These are phyloP conservation scores for Drosophila seguyi DNA, from an alignment of 1,140 invertebrate species.

Conservation along the genomic window DNA sequence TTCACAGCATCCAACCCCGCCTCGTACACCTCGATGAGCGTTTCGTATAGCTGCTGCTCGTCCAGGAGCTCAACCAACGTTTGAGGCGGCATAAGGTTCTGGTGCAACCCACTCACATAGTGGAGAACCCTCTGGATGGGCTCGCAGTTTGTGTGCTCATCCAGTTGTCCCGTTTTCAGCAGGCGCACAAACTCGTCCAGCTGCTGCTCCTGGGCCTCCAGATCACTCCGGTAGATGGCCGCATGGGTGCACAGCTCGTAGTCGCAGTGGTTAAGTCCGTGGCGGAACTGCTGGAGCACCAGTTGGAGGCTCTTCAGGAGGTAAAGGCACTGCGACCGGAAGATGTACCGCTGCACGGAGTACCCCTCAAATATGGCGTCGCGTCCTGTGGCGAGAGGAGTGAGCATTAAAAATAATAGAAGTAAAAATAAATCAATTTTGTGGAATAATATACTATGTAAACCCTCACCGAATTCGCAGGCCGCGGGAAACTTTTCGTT, in stretches of 20 bases:
- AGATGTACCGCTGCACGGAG: constrained; percentile 95
- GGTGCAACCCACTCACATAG: constrained; percentile 94
- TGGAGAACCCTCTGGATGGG: constrained; percentile 92
- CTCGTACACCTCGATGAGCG: constrained; percentile 84
- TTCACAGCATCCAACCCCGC: constrained; percentile 90
- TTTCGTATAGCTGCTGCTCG: constrained; percentile 85
- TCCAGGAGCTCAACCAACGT: constrained; percentile 85
- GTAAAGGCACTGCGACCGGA: constrained; percentile 92
- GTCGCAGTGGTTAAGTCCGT: constrained; percentile 92
- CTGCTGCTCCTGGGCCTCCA: constrained; percentile 94
- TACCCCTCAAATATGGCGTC: constrained; percentile 93
- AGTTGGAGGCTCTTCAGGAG: constrained; percentile 92
- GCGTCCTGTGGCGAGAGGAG: constrained; percentile 40
- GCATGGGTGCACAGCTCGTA: constrained; percentile 94
- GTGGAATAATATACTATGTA: neutral
- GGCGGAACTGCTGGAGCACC: constrained; percentile 89
- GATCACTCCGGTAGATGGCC: constrained; percentile 94
- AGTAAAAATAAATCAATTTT: neutral
- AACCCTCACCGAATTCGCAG: constrained; percentile 87
- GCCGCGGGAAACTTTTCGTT: constrained; percentile 90
- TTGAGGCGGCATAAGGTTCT: constrained; percentile 89
- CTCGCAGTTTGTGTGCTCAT: constrained; percentile 96
- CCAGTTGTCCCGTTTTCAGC: constrained; percentile 94
- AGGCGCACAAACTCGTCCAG: constrained; percentile 95
- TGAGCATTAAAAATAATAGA: neutral